Percentiles rank a stretch among this genome's conserved stretches.
Evolutionary conservation across 2,113 vertebrate species (phyloP).

Genomic region (Trematocara unimaculatum): DNA sequence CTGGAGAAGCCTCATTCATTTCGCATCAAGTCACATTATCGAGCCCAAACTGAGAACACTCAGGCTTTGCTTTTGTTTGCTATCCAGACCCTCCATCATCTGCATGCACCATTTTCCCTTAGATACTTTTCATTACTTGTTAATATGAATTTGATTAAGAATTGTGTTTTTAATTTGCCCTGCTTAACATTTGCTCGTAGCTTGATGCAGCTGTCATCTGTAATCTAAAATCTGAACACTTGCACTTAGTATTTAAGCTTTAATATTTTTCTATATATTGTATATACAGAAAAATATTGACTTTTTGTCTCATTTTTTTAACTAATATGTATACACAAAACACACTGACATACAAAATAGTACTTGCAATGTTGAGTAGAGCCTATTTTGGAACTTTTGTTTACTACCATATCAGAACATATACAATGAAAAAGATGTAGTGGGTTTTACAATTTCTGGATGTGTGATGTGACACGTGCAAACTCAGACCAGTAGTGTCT

Average conservation of each 20-base stretch:
- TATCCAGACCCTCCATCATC: background rate
- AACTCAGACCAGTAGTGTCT: background rate
- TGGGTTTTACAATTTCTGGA: background rate
- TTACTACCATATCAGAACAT: background rate
- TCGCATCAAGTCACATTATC: background rate
- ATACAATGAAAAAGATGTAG: background rate
- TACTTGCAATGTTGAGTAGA: background rate
- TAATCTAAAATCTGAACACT: background rate
- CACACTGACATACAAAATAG: background rate
- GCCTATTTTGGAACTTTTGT: background rate
- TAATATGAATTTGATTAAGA: background rate
- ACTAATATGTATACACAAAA: background rate
- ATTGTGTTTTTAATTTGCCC: background rate
- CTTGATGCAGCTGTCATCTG: background rate
- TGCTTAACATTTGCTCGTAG: background rate
- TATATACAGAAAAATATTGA: background rate
- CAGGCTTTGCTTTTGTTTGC: background rate
- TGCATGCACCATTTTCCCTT: background rate
- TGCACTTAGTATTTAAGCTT: background rate
- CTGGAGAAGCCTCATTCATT: background rate
- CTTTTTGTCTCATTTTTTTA: background rate
- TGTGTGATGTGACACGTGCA: background rate
- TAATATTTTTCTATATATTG: background rate
- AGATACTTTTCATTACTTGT: background rate
- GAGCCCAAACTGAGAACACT: background rate